A percentile compares a stretch with the other conserved stretches of the same genome.
These are phyloP conservation scores for Cacoxenus indagator DNA, from an alignment of 2,888 invertebrate genomes.

Conservation along the genomic window DNA sequence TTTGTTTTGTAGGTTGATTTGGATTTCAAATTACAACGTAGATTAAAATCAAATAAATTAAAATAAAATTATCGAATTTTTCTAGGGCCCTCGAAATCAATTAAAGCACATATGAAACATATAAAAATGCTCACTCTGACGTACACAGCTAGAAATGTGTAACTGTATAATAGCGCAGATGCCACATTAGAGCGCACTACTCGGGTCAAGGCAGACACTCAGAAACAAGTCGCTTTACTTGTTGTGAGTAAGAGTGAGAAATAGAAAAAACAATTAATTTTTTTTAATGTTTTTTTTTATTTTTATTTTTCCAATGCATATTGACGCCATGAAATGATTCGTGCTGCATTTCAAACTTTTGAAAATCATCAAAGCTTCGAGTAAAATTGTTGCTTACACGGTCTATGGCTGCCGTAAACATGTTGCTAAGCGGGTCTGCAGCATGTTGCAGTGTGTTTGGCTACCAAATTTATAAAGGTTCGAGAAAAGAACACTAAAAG, in stretches of 20 bases:
- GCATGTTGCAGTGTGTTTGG: background rate
- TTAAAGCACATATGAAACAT: background rate
- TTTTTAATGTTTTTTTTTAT: background rate
- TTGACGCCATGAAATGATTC: background rate
- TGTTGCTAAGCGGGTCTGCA: background rate
- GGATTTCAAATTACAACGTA: background rate
- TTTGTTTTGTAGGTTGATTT: too few species aligned
- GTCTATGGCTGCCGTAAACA: background rate
- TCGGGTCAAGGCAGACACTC: background rate
- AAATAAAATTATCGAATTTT: background rate
- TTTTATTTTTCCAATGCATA: background rate
- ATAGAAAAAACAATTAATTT: too few species aligned
- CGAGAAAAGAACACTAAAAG: background rate
- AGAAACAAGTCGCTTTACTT: too few species aligned
- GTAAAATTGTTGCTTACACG: background rate
- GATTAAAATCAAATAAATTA: background rate
- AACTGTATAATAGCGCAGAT: background rate
- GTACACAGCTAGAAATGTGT: background rate
- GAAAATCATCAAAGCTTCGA: background rate
- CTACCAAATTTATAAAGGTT: background rate
- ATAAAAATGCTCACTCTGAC: too few species aligned
- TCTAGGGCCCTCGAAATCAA: background rate
- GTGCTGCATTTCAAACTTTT: background rate
- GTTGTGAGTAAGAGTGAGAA: too few species aligned
- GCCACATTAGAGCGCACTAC: background rate